phyloP scores from a whole-genome alignment of 2,113 vertebrate genomes.

The Lepidothrix coronata region DNA sequence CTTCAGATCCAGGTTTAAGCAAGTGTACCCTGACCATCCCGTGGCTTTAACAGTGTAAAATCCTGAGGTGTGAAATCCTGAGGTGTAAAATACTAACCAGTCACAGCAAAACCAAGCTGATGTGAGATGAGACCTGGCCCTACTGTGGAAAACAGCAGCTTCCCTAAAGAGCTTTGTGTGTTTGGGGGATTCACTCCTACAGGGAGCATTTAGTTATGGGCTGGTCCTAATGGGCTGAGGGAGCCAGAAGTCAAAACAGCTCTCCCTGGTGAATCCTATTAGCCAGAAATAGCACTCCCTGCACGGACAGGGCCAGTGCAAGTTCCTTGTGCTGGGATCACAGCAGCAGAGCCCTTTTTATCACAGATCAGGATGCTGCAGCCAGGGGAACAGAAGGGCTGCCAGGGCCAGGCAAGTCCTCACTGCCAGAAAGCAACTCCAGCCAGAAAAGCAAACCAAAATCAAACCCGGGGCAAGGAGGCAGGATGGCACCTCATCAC shows the following conservation, averaged over 20 bases:
- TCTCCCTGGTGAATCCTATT: constrained; percentile 23
- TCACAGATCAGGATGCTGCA: background rate
- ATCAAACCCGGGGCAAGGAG: background rate
- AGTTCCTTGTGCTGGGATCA: background rate
- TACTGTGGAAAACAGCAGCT: background rate
- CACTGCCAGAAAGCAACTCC: background rate
- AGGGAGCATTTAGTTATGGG: background rate
- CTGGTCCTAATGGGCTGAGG: background rate
- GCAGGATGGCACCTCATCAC: background rate
- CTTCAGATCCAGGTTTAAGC: background rate
- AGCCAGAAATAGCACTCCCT: background rate
- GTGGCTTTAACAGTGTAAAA: background rate
- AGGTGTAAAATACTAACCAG: background rate
- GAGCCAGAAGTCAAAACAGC: background rate
- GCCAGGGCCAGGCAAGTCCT: background rate
- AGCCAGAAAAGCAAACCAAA: background rate
- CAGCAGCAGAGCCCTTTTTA: background rate
- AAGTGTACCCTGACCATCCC: background rate
- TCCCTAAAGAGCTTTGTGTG: background rate
- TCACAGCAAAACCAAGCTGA: background rate
- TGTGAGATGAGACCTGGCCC: background rate
- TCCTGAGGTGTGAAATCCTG: too few species aligned
- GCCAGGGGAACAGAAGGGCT: background rate
- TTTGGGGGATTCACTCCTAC: rapidly evolving
- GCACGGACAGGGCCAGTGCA: background rate